Evolutionary conservation across 2,888 invertebrate genomes (phyloP).

Genomic region (Pyrgus malvae): DNA sequence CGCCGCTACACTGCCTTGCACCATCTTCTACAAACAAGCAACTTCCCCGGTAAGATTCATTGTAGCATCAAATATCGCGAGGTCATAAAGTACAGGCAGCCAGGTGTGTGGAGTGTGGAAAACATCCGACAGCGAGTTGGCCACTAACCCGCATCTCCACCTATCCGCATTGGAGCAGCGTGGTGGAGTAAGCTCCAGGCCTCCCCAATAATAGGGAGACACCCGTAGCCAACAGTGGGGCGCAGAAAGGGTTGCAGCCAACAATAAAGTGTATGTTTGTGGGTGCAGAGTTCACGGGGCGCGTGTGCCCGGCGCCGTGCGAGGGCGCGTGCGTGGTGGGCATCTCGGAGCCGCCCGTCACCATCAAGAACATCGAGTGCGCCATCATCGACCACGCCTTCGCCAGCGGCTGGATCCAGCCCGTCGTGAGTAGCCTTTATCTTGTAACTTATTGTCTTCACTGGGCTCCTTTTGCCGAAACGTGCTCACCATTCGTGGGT

Average conservation of each 20-base stretch:
- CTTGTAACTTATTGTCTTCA: too few relatives aligned
- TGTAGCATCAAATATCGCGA: too few relatives aligned
- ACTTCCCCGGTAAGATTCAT: slow-evolving; percentile 89
- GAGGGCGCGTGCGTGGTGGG: slow-evolving; percentile 98
- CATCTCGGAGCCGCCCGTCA: slow-evolving; percentile 97
- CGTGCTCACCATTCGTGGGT: too few relatives aligned
- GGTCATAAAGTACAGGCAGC: slow-evolving; percentile 97
- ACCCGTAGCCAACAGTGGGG: too few relatives aligned
- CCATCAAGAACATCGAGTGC: slow-evolving; percentile 99
- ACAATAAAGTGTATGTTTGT: neutral
- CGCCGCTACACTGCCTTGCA: too few relatives aligned
- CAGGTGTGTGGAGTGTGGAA: slow-evolving; percentile 99
- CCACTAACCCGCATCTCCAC: too few relatives aligned
- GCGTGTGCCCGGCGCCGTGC: slow-evolving; percentile 98
- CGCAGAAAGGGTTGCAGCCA: neutral
- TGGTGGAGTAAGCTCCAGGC: too few relatives aligned
- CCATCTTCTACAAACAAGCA: slow-evolving; percentile 97
- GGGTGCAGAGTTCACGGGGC: slow-evolving; percentile 90
- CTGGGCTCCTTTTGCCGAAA: too few relatives aligned
- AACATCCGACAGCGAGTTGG: too few relatives aligned
- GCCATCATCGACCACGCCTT: slow-evolving; percentile 99
- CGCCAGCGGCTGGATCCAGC: slow-evolving; percentile 96
- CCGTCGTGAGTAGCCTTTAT: slow-evolving; percentile 79
- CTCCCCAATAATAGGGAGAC: too few relatives aligned
- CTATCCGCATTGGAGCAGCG: too few relatives aligned